Conservation (phyloP, 2,888 invertebrate species). For the Apodemia duryi region DNA sequence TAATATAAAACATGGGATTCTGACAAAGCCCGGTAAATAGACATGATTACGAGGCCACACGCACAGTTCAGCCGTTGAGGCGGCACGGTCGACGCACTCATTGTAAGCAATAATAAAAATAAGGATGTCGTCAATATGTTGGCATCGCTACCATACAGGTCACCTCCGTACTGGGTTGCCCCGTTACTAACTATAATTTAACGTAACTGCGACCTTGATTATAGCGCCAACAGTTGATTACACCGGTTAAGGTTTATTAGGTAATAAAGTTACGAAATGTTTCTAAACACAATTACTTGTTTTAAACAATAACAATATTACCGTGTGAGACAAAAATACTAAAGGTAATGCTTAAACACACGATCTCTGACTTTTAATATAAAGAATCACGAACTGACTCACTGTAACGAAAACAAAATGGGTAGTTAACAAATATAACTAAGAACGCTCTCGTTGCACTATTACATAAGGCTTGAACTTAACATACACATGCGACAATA, state of each 20-base stretch:
- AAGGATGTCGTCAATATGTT: constrained; percentile 78
- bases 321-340: neutral
- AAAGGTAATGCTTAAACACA: neutral
- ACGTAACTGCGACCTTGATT: constrained; percentile 25
- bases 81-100: constrained; percentile 72
- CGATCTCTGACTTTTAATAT: neutral
- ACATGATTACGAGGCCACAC: constrained; percentile 65
- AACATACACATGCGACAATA: constrained; percentile 21
- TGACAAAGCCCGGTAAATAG: constrained; percentile 37
- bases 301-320: neutral
- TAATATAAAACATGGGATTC: constrained; percentile 8
- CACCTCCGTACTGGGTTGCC: constrained; percentile 54
- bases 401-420: neutral
- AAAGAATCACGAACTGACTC: neutral
- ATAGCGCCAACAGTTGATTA: constrained; percentile 8
- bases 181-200: constrained; percentile 31
- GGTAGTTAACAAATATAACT: neutral
- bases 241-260: constrained; percentile 1
- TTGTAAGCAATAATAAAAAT: constrained; percentile 70
- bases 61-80: constrained; percentile 52
- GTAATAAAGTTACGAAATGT: constrained; percentile 3
- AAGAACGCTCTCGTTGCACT: constrained; percentile 16
- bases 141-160: constrained; percentile 65
- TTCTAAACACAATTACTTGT: neutral
- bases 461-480: constrained; percentile 26